Conservation (phyloP, 2,113 vertebrate species). For the Chaetorhynchus papuensis region DNA sequence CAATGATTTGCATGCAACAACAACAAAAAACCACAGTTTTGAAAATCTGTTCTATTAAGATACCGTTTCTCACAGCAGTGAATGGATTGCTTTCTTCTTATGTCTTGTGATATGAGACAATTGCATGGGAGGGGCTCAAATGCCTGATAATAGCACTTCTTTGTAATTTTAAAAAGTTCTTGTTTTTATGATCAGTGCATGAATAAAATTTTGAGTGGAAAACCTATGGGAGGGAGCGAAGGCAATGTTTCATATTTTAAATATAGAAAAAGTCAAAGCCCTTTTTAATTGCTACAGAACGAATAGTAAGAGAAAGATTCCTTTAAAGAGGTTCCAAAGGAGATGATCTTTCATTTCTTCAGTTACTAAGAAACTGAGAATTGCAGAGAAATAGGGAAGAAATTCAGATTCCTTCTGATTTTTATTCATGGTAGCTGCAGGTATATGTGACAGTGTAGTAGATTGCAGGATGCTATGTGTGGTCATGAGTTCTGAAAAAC, state of each 20-base stretch:
- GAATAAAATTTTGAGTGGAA: neutral
- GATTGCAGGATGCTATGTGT: neutral
- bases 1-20: neutral
- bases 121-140: neutral
- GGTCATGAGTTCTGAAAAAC: neutral
- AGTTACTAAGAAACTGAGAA: neutral
- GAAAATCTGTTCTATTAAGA: constrained; percentile 23
- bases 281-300: neutral
- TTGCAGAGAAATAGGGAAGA: neutral
- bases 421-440: neutral
- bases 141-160: neutral
- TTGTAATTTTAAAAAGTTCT: neutral
- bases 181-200: neutral
- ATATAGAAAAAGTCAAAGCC: neutral
- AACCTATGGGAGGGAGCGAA: neutral
- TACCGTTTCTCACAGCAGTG: neutral
- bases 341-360: neutral
- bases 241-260: neutral
- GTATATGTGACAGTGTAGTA: neutral
- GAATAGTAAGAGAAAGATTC: neutral
- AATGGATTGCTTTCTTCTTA: neutral
- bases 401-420: neutral
- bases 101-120: neutral
- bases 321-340: neutral
- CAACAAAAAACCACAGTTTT: neutral